These are phyloP conservation scores for Apteryx owenii DNA, from an alignment of 2,113 vertebrate genomes.

Conservation along the genomic window DNA sequence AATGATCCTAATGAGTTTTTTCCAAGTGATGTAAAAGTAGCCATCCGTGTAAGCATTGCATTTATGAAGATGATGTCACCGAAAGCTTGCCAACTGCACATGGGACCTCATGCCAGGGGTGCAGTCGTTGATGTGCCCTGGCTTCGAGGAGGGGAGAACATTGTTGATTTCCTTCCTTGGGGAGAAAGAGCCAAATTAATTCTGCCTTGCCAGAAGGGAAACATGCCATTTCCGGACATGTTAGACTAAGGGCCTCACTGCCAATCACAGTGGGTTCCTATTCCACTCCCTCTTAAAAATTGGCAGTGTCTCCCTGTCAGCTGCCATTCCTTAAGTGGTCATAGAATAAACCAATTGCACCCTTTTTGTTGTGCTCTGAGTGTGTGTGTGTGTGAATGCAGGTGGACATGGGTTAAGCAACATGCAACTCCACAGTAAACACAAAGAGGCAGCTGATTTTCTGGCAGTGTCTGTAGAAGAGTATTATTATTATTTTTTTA, in stretches of 20 bases:
- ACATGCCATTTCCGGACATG: slow-evolving; percentile 34
- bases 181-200: slow-evolving; percentile 23
- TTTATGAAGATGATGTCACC: slow-evolving; percentile 68
- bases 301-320: slow-evolving; percentile 67
- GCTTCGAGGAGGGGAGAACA: background rate
- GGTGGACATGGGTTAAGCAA: slow-evolving; percentile 50
- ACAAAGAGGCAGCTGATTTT: slow-evolving; percentile 60
- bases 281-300: slow-evolving; percentile 55
- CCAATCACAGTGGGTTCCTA: slow-evolving; percentile 33
- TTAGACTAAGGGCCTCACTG: background rate
- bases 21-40: slow-evolving; percentile 55
- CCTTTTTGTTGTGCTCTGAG: background rate
- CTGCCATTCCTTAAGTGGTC: slow-evolving; percentile 71
- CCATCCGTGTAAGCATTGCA: background rate
- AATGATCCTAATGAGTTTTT: slow-evolving; percentile 63
- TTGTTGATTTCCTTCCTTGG: background rate
- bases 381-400: slow-evolving; percentile 18
- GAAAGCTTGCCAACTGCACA: background rate
- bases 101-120: background rate
- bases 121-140: background rate
- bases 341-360: slow-evolving; percentile 27
- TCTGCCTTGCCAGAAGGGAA: slow-evolving; percentile 23
- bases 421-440: background rate
- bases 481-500: background rate
- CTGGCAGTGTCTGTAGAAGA: slow-evolving; percentile 7